Evolutionary conservation across 92 coral and sea anemone species (phyloP).

Genomic region (Pocillopora grandis): DNA sequence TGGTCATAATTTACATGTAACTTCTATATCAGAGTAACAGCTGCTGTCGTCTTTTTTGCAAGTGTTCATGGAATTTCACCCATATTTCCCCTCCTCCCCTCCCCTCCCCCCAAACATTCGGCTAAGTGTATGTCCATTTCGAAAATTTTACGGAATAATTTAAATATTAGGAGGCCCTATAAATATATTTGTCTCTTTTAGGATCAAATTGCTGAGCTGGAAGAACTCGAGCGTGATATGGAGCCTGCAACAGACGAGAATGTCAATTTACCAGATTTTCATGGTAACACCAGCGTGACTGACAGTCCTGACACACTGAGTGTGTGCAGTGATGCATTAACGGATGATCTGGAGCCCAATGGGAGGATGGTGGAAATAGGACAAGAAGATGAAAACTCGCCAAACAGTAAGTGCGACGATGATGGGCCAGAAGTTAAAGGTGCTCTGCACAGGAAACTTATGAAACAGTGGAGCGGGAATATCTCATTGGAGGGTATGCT

Average conservation of each 20-base stretch:
- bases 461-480: conserved; percentile 42
- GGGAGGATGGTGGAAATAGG: conserved; percentile 10
- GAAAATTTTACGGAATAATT: no score
- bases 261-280: conserved; percentile 52
- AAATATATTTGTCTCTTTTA: conserved; percentile 7
- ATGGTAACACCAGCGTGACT: conserved; percentile 41
- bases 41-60: no score
- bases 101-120: no score
- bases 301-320: conserved; percentile 78
- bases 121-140: no score
- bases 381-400: conserved; percentile 54
- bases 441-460: conserved; percentile 6
- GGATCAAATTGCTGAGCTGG: conserved; percentile 54
- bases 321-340: conserved; percentile 57
- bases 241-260: conserved; percentile 39
- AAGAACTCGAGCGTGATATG: conserved; percentile 64
- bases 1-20: neutral
- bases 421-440: conserved; percentile 3
- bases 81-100: no score
- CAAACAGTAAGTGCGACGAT: conserved; percentile 50
- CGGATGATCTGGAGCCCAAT: conserved; percentile 21
- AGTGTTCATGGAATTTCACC: no score
- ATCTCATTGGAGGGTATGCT: conserved; percentile 73
- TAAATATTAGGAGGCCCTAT: neutral
- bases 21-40: neutral